These are phyloP conservation scores for Novumbra hubbsi DNA, from an alignment of 2,797 vertebrate genomes.

Conservation along the genomic window DNA sequence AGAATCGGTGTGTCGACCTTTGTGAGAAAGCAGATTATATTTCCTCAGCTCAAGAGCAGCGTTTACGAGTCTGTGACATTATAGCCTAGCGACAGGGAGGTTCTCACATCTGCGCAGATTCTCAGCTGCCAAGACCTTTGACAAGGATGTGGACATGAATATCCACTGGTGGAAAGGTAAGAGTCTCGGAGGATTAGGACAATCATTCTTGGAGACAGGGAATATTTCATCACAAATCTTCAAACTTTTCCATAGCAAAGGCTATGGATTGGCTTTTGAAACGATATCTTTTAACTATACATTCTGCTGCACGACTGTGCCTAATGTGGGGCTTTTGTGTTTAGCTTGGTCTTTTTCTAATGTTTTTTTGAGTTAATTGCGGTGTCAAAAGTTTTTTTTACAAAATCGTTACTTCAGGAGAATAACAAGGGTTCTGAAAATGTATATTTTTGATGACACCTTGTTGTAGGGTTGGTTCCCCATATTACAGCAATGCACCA, in stretches of 20 bases:
- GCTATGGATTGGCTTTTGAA: neutral
- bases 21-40: conserved; percentile 49
- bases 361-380: no score
- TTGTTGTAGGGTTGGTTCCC: neutral
- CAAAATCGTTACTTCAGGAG: no score
- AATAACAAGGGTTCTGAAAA: no score
- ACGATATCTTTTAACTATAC: no score
- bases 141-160: conserved; percentile 24
- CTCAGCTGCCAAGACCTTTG: conserved; percentile 66
- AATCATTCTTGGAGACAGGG: conserved; percentile 3
- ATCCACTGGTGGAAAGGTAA: conserved; percentile 1
- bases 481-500: neutral
- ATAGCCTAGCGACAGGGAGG: conserved; percentile 57
- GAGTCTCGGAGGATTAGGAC: neutral
- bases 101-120: conserved; percentile 62
- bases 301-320: no score
- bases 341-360: no score
- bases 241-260: neutral
- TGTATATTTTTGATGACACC: no score
- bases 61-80: conserved; percentile 64
- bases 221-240: neutral
- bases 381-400: no score
- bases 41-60: conserved; percentile 41
- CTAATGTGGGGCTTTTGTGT: no score
- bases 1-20: neutral